Percentiles rank a stretch among this genome's conserved stretches.
Evolutionary conservation across 2,797 vertebrate species (phyloP).

Genomic region (Sebastolobus altivelis): DNA sequence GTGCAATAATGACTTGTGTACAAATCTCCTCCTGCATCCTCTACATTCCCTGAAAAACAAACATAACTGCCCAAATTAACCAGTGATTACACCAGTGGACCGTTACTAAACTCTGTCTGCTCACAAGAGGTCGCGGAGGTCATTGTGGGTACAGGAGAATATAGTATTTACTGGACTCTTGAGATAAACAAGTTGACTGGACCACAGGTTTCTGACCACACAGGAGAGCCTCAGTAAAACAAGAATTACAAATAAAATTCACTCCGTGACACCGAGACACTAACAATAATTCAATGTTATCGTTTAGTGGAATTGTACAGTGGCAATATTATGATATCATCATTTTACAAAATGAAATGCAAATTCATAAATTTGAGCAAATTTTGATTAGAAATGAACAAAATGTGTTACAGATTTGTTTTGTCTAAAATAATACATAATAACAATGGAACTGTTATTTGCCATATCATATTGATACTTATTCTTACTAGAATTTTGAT

Average conservation of each 20-base stretch:
- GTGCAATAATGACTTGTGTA: neutral
- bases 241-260: neutral
- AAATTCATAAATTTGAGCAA: neutral
- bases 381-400: neutral
- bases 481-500: neutral
- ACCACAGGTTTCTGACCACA: too few relatives aligned
- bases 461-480: neutral
- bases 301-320: neutral
- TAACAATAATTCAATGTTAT: neutral
- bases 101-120: neutral
- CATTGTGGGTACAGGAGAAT: neutral
- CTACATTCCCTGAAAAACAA: neutral
- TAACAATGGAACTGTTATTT: neutral
- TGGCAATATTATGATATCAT: neutral
- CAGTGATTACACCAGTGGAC: too few relatives aligned
- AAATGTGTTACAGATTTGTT: neutral
- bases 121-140: neutral
- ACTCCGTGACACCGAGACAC: neutral
- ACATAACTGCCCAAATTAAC: neutral
- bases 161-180: neutral
- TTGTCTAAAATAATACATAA: neutral
- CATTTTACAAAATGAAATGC: neutral
- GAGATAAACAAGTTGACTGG: neutral
- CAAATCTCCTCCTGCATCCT: neutral
- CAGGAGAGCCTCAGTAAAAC: neutral